phyloP scores from a whole-genome alignment of 1,140 invertebrate species.

The Nylanderia fulva region DNA sequence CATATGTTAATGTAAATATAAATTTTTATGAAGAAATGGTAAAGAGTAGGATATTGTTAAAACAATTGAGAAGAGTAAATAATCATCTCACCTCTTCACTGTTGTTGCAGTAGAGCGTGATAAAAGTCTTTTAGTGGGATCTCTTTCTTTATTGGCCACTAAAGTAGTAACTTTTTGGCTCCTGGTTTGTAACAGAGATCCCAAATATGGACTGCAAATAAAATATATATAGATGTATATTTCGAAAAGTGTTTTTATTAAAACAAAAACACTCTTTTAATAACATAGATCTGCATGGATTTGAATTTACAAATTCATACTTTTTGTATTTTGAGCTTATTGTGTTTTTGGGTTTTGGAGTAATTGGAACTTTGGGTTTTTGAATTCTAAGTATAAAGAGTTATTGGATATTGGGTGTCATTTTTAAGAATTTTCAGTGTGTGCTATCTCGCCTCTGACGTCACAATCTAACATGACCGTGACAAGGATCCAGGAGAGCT shows the following conservation, averaged over 20 bases:
- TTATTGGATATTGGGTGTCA: too few species aligned
- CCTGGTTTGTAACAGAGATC: conserved; percentile 80
- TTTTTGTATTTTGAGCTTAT: too few species aligned
- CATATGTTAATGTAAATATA: conserved; percentile 42
- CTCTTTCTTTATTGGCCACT: conserved; percentile 80
- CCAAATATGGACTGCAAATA: conserved; percentile 82
- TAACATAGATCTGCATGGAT: too few species aligned
- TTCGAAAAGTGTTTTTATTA: not conserved
- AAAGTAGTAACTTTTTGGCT: conserved; percentile 76
- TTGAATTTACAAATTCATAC: too few species aligned
- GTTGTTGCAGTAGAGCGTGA: conserved; percentile 77
- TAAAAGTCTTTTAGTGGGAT: conserved; percentile 79
- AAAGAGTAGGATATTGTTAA: not conserved
- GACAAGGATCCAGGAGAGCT: too few species aligned
- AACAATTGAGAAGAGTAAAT: conserved; percentile 40
- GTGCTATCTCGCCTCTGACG: too few species aligned
- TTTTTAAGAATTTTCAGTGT: too few species aligned
- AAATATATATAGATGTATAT: not conserved
- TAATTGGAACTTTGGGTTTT: too few species aligned
- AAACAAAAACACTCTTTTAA: not conserved
- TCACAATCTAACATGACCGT: too few species aligned
- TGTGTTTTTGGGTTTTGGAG: too few species aligned
- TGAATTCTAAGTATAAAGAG: too few species aligned
- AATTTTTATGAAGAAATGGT: conserved; percentile 26
- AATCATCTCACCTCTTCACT: conserved; percentile 81